Conservation (phyloP, 2,113 vertebrate genomes). For the Oxyura jamaicensis region DNA sequence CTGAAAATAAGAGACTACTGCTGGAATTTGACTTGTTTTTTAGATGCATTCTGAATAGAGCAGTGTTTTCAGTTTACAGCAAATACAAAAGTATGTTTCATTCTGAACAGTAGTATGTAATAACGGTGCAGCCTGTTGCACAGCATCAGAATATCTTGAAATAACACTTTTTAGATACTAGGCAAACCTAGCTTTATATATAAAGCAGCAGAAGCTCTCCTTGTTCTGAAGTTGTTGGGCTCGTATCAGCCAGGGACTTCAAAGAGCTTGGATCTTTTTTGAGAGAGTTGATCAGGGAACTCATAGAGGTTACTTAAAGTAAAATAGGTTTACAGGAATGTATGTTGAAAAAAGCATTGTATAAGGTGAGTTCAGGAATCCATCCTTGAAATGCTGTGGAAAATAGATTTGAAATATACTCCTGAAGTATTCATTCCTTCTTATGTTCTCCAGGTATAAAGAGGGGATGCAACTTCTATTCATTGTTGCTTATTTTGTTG, state of each 20-base stretch:
- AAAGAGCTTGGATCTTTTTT: constrained; percentile 33
- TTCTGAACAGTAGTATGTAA: neutral
- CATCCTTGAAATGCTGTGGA: neutral
- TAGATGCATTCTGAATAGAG: neutral
- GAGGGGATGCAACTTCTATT: neutral
- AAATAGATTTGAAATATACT: neutral
- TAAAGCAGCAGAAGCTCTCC: neutral
- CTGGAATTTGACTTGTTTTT: neutral
- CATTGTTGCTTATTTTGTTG: neutral
- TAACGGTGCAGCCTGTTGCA: neutral
- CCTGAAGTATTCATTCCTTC: neutral
- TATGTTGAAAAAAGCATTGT: neutral
- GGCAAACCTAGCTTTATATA: neutral
- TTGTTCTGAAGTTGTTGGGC: constrained; percentile 11
- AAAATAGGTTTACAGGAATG: constrained; percentile 13
- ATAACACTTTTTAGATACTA: neutral
- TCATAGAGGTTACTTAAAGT: neutral
- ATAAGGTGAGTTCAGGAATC: neutral
- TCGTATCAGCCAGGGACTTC: constrained; percentile 32
- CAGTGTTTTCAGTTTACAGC: neutral
- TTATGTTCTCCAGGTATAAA: neutral
- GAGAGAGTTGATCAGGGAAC: neutral
- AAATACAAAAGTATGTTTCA: neutral
- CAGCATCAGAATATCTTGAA: neutral
- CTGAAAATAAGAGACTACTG: neutral